Evolutionary conservation across 1,140 invertebrate species (phyloP).

Genomic region (Battus philenor): DNA sequence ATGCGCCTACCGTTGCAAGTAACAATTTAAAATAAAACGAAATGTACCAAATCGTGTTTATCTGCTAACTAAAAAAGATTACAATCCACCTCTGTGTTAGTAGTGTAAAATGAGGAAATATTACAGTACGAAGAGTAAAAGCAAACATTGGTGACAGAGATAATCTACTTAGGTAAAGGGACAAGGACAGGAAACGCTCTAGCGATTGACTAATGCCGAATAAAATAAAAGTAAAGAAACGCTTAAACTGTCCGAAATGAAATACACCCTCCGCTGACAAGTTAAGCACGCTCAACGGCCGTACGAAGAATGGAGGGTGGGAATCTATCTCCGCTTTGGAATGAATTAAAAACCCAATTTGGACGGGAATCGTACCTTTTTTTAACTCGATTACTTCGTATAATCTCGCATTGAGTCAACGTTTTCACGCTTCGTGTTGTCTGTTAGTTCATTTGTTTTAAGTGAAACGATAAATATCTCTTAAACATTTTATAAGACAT

Average conservation of each 20-base stretch:
- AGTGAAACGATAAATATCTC: too few species aligned
- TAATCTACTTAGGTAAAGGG: slow-evolving; percentile 2
- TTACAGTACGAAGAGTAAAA: too few species aligned
- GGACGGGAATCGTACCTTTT: slow-evolving; percentile 17
- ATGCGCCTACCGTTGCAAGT: too few species aligned
- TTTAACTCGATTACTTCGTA: slow-evolving; percentile 31
- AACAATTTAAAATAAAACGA: too few species aligned
- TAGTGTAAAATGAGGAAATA: too few species aligned
- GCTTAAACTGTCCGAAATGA: slow-evolving; percentile 52
- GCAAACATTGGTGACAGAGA: slow-evolving; percentile 6
- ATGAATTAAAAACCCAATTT: slow-evolving; percentile 32
- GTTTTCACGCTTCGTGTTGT: slow-evolving; percentile 28
- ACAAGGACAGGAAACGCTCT: slow-evolving; percentile 19
- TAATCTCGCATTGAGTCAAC: slow-evolving; percentile 6
- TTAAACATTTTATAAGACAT: too few species aligned
- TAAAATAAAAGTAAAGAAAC: slow-evolving; percentile 18
- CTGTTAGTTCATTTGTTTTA: too few species aligned
- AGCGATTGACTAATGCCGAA: slow-evolving; percentile 23
- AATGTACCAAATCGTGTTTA: too few species aligned
- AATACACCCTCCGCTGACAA: slow-evolving; percentile 42
- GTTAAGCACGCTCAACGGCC: slow-evolving; percentile 29
- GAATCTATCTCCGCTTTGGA: slow-evolving; percentile 18
- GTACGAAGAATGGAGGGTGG: slow-evolving; percentile 17
- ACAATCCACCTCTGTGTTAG: too few species aligned
- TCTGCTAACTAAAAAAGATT: too few species aligned